Evolutionary conservation across 2,888 invertebrate species (phyloP).

Genomic region (Heteromurus nitidus): DNA sequence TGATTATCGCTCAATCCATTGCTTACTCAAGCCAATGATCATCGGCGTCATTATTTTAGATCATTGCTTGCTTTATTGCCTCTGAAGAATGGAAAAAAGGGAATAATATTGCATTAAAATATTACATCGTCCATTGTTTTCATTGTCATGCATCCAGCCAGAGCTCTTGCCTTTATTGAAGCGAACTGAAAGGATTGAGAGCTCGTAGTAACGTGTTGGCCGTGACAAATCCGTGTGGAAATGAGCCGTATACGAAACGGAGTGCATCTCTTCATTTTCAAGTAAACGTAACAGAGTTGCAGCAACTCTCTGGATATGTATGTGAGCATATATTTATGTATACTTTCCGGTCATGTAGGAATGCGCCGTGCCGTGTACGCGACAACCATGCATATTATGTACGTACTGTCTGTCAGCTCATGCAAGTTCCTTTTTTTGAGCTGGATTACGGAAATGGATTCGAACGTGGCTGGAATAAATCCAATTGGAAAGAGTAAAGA

Average conservation of each 20-base stretch:
- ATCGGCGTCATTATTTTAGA: slow-evolving; percentile 38
- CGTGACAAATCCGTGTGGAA: slow-evolving; percentile 64
- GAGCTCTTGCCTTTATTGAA: slow-evolving; percentile 46
- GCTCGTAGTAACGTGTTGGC: slow-evolving; percentile 74
- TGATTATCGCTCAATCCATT: slow-evolving; percentile 50
- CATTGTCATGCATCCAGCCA: slow-evolving; percentile 41
- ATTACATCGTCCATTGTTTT: slow-evolving; percentile 56
- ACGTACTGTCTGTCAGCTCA: slow-evolving; percentile 34
- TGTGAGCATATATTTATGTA: background rate
- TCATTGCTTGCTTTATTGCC: slow-evolving; percentile 35
- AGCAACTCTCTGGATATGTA: background rate
- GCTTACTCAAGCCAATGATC: slow-evolving; percentile 37
- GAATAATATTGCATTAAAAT: slow-evolving; percentile 53
- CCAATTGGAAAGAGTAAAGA: slow-evolving; percentile 9
- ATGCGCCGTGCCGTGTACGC: background rate
- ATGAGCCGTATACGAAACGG: slow-evolving; percentile 51
- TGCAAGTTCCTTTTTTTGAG: slow-evolving; percentile 53
- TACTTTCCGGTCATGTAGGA: background rate
- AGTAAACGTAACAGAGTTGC: background rate
- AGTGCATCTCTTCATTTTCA: slow-evolving; percentile 28
- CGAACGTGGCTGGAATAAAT: slow-evolving; percentile 65
- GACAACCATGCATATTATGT: background rate
- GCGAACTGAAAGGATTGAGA: slow-evolving; percentile 78
- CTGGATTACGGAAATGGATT: slow-evolving; percentile 65
- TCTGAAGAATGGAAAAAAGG: slow-evolving; percentile 26